These are phyloP conservation scores for Anthrax anthrax DNA, from an alignment of 2,888 invertebrate species.

Conservation along the genomic window DNA sequence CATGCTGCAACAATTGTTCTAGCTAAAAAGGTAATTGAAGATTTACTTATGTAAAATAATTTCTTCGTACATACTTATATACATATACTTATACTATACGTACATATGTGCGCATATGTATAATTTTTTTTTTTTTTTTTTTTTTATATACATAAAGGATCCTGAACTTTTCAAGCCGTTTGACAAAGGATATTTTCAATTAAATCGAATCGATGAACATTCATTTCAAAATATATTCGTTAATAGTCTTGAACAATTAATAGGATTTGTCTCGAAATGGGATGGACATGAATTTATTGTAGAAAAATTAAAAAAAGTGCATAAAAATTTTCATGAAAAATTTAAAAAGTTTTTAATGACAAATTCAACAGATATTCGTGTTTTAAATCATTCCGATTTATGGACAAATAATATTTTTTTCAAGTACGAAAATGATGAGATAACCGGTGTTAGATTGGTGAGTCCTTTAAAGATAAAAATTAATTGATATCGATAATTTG, in stretches of 20 bases:
- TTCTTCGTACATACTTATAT: no score
- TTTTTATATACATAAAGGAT: no score
- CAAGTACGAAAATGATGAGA: slow-evolving; percentile 18
- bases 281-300: slow-evolving; percentile 24
- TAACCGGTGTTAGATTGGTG: slow-evolving; percentile 1
- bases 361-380: slow-evolving; percentile 14
- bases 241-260: slow-evolving; percentile 8
- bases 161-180: not conserved
- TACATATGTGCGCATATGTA: no score
- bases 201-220: slow-evolving; percentile 5
- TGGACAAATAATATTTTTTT: slow-evolving; percentile 34
- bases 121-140: no score
- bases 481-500: no score
- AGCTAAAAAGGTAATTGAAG: slow-evolving; percentile 38
- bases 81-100: no score
- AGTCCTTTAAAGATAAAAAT: no score
- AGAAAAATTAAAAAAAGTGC: slow-evolving; percentile 18
- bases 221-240: not conserved
- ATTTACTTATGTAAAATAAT: no score
- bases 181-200: not conserved
- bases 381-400: slow-evolving; percentile 32
- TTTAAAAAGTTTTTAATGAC: not conserved
- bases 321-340: not conserved
- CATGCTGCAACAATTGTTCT: slow-evolving; percentile 42
- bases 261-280: slow-evolving; percentile 22